These are phyloP conservation scores for Forficula auricularia DNA, from an alignment of 1,140 invertebrate species.

Conservation along the genomic window DNA sequence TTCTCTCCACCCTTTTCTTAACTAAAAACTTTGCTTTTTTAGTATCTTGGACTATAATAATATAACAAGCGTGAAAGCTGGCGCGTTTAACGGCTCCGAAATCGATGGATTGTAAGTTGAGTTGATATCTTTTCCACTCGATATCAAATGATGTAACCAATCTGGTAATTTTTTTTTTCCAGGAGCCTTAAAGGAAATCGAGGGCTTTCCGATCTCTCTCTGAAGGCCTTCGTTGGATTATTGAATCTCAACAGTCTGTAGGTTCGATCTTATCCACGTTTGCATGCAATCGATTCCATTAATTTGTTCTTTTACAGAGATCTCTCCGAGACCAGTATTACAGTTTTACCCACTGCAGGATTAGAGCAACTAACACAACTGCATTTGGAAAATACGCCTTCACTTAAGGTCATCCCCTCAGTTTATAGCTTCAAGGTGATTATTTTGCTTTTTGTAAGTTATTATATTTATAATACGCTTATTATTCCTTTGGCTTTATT, in stretches of 20 bases:
- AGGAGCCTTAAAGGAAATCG: constrained; percentile 52
- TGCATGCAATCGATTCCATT: not conserved
- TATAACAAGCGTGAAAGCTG: constrained; percentile 37
- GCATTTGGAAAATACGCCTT: constrained; percentile 46
- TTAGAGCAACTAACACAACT: constrained; percentile 51
- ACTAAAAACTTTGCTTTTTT: no score
- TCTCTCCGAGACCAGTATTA: constrained; percentile 55
- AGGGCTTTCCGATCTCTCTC: constrained; percentile 35
- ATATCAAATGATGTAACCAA: not conserved
- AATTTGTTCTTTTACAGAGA: constrained; percentile 32
- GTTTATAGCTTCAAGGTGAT: constrained; percentile 57
- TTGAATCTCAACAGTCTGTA: constrained; percentile 40
- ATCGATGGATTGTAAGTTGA: constrained; percentile 44
- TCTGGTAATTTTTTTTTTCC: constrained; percentile 16
- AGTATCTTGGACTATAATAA: constrained; percentile 42
- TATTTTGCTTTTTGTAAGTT: constrained; percentile 9
- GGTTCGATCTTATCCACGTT: constrained; percentile 22
- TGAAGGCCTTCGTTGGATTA: constrained; percentile 44
- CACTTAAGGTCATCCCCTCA: constrained; percentile 62
- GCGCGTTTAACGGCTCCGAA: constrained; percentile 43
- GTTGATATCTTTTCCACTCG: not conserved
- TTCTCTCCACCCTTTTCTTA: no score
- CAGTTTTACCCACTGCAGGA: constrained; percentile 48
- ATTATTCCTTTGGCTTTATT: no score
- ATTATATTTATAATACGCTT: no score